Evolutionary conservation across 64 coral and sea anemone genomes (phyloP).

Genomic region (Porites lutea): DNA sequence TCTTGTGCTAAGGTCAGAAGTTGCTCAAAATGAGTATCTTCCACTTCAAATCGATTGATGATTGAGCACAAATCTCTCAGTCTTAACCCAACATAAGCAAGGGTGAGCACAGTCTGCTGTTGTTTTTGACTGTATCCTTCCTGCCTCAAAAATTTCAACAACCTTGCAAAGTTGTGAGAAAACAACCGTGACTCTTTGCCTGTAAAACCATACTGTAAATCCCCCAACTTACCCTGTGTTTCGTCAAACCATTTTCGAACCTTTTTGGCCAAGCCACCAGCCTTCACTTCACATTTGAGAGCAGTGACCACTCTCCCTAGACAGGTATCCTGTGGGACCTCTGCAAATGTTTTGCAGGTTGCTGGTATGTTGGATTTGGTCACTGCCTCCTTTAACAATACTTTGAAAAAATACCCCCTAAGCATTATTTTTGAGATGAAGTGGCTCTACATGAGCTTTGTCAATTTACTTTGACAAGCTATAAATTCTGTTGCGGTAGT

Average conservation of each 20-base stretch:
- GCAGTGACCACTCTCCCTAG: slow-evolving; percentile 53
- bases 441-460: slow-evolving; percentile 69
- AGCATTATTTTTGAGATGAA: slow-evolving; percentile 77
- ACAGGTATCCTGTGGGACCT: slow-evolving; percentile 57
- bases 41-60: slow-evolving; percentile 60
- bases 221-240: slow-evolving; percentile 56
- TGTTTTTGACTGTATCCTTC: slow-evolving; percentile 39
- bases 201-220: slow-evolving; percentile 79
- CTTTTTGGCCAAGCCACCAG: slow-evolving; percentile 43
- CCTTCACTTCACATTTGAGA: slow-evolving; percentile 56
- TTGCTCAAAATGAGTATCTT: slow-evolving; percentile 38
- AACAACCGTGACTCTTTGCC: slow-evolving; percentile 53
- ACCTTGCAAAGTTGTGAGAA: slow-evolving; percentile 59
- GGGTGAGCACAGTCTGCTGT: slow-evolving; percentile 25
- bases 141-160: slow-evolving; percentile 45
- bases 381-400: slow-evolving; percentile 47
- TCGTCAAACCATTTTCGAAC: slow-evolving; percentile 75
- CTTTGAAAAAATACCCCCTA: slow-evolving; percentile 2
- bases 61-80: slow-evolving; percentile 66
- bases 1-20: neutral
- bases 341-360: slow-evolving; percentile 9
- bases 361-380: slow-evolving; percentile 5
- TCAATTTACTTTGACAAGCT: slow-evolving; percentile 67
- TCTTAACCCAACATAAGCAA: slow-evolving; percentile 53
- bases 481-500: slow-evolving; percentile 55